A percentile compares a stretch with the other conserved stretches of the same genome.
Conservation (phyloP, 2,888 invertebrate genomes). For the Sinhomidia bicolor region DNA sequence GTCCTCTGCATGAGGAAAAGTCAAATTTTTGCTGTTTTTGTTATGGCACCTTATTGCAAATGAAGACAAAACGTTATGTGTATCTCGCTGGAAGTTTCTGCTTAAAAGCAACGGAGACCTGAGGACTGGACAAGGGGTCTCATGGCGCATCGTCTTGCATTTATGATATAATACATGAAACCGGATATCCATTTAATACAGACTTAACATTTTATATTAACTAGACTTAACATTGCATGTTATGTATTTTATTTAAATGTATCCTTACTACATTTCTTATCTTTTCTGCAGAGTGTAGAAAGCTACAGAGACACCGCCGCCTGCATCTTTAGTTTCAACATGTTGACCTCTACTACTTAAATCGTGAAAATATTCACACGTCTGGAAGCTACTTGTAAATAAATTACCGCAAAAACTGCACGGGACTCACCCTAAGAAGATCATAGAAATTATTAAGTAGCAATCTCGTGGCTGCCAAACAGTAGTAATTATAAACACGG, state of each 20-base stretch:
- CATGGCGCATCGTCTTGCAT: slow-evolving; percentile 1
- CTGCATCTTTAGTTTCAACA: too few species aligned
- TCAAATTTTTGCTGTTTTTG: neutral
- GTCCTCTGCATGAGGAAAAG: neutral
- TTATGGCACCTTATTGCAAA: slow-evolving; percentile 15
- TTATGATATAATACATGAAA: too few species aligned
- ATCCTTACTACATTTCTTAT: too few species aligned
- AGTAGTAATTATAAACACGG: too few species aligned
- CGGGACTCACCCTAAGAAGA: too few species aligned
- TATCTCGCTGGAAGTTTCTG: slow-evolving; percentile 22
- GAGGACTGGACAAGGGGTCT: slow-evolving; percentile 36
- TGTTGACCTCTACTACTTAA: neutral
- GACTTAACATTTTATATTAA: too few species aligned
- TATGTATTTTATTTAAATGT: too few species aligned
- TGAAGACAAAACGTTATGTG: neutral
- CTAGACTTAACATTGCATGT: too few species aligned
- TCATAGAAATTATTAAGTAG: too few species aligned
- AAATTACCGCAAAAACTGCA: neutral
- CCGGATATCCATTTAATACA: too few species aligned
- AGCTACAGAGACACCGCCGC: neutral
- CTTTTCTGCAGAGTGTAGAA: neutral
- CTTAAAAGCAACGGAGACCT: slow-evolving; percentile 40
- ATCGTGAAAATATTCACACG: neutral
- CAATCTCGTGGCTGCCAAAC: too few species aligned
- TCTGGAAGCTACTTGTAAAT: neutral